Evolutionary conservation across 2,113 vertebrate species (phyloP).

Genomic region (Rhadina sibilatrix): DNA sequence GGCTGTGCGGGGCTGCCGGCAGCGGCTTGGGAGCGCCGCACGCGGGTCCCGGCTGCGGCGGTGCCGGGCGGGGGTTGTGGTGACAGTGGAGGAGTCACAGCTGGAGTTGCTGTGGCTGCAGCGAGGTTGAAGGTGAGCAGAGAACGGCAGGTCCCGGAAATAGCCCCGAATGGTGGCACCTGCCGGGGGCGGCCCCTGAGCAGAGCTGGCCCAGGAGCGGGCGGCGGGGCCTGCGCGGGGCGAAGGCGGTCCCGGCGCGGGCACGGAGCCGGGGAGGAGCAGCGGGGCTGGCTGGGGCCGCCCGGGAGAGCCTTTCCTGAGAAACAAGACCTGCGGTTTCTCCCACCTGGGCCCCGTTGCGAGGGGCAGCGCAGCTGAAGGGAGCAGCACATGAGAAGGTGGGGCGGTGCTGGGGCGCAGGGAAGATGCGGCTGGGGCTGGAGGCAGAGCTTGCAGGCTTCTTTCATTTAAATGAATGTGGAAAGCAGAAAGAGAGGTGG

Average conservation of each 20-base stretch:
- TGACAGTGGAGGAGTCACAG: neutral
- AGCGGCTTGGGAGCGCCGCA: too few species aligned
- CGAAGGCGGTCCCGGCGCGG: neutral
- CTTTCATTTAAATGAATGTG: neutral
- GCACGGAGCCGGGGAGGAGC: neutral
- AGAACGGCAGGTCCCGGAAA: neutral
- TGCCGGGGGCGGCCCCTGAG: neutral
- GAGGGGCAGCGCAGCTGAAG: neutral
- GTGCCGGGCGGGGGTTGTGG: neutral
- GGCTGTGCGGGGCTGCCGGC: too few species aligned
- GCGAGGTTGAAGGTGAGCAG: neutral
- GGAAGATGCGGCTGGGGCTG: neutral
- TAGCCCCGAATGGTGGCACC: neutral
- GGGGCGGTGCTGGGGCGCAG: neutral
- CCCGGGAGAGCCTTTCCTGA: neutral
- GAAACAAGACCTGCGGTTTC: too few species aligned
- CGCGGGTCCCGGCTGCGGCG: neutral
- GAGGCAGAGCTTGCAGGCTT: neutral
- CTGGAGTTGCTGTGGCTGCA: neutral
- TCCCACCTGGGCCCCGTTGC: too few species aligned
- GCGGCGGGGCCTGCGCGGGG: neutral
- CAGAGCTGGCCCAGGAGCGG: neutral
- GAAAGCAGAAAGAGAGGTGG: too few species aligned
- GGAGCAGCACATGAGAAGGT: neutral
- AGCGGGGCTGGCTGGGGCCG: neutral